These are phyloP conservation scores for Caenorhabditis inopinata DNA, from an alignment of 1,140 invertebrate genomes.

Conservation along the genomic window DNA sequence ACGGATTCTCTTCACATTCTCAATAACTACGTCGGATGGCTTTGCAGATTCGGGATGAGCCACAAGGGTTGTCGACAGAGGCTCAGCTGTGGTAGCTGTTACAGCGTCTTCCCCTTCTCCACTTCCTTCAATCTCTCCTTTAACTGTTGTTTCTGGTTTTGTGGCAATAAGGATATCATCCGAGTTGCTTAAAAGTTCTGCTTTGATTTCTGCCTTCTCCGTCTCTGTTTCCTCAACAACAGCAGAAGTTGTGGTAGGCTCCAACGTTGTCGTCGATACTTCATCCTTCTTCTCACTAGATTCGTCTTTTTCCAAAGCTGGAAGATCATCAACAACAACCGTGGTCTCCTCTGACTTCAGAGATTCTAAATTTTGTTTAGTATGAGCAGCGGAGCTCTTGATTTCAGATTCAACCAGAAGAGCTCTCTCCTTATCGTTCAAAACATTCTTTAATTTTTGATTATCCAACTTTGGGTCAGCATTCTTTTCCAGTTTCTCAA, in stretches of 20 bases:
- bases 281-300: neutral
- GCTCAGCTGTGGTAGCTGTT: neutral
- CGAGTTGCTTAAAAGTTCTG: neutral
- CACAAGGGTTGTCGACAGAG: no score
- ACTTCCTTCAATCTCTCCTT: constrained; percentile 8
- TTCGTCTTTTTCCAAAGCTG: constrained; percentile 19
- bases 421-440: neutral
- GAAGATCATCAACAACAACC: neutral
- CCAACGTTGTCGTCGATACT: neutral
- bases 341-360: constrained; percentile 3
- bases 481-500: neutral
- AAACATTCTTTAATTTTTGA: neutral
- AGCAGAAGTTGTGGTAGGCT: neutral
- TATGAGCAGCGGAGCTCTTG: neutral
- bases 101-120: neutral
- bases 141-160: constrained; percentile 4
- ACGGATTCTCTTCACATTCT: constrained; percentile 5
- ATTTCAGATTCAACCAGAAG: neutral
- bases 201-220: neutral
- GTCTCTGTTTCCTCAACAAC: neutral
- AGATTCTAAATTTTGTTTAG: neutral
- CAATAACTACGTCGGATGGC: neutral
- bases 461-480: constrained; percentile 1
- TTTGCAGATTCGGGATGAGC: neutral
- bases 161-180: constrained; percentile 1